These are phyloP conservation scores for Phrynocephalus guinanensis DNA, from an alignment of 2,797 vertebrate species.

Conservation along the genomic window DNA sequence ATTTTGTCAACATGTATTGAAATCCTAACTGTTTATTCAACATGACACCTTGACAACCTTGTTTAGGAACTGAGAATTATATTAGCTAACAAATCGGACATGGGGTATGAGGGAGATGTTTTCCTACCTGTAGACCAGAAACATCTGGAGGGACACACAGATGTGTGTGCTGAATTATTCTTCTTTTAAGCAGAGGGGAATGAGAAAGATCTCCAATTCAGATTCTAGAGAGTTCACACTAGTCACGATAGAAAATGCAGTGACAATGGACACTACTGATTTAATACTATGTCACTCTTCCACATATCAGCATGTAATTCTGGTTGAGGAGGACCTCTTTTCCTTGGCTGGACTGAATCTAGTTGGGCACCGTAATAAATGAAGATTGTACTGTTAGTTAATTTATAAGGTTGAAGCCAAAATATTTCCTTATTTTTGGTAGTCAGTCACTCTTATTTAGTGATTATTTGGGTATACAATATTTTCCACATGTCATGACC, in stretches of 20 bases:
- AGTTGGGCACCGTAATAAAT: too few species aligned
- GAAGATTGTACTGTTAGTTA: too few species aligned
- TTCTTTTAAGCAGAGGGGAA: neutral
- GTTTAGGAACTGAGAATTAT: neutral
- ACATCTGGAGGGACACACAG: too few species aligned
- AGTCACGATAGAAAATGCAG: neutral
- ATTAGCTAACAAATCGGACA: neutral
- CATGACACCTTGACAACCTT: slow-evolving; percentile 27
- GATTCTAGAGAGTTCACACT: neutral
- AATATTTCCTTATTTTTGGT: too few species aligned
- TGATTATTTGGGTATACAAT: too few species aligned
- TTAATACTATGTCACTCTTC: neutral
- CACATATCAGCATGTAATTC: neutral
- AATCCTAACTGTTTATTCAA: too few species aligned
- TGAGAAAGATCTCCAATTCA: neutral
- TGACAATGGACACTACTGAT: neutral
- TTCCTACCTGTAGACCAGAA: neutral
- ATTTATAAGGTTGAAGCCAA: too few species aligned
- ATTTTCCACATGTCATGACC: too few species aligned
- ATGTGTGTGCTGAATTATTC: neutral
- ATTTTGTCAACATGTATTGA: too few species aligned
- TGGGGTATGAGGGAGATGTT: neutral
- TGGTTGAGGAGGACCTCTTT: neutral
- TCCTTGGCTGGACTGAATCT: neutral
- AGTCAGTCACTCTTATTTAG: too few species aligned